Conservation (phyloP, 2,797 vertebrate genomes). For the Platalea minor region DNA sequence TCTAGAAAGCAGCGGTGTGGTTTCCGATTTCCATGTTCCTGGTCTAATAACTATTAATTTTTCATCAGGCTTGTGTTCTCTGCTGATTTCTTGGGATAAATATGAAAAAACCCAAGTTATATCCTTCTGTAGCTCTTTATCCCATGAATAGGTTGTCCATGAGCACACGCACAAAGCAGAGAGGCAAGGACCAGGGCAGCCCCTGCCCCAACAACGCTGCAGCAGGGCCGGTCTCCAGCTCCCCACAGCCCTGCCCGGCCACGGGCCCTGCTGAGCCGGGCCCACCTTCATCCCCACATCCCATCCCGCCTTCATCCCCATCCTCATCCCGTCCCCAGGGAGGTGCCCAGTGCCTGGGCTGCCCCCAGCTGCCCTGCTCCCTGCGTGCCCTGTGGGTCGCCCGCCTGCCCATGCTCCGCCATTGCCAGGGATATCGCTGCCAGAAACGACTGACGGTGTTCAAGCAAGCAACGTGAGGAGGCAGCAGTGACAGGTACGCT, state of each 20-base stretch:
- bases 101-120: not conserved
- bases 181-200: not conserved
- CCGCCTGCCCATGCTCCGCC: not conserved
- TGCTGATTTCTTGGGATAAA: not conserved
- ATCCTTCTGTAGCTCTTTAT: not conserved
- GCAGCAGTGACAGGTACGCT: too few relatives aligned
- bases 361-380: not conserved
- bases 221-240: not conserved
- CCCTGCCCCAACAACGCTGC: not conserved
- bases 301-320: too few relatives aligned
- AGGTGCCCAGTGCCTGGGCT: not conserved
- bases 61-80: not conserved
- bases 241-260: not conserved
- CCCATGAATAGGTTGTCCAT: not conserved
- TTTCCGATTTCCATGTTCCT: not conserved
- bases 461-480: not conserved
- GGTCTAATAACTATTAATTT: not conserved
- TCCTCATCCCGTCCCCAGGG: not conserved
- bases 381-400: rapidly evolving
- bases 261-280: not conserved
- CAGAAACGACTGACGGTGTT: not conserved
- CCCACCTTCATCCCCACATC: not conserved
- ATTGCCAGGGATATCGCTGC: not conserved
- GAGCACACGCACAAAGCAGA: not conserved
- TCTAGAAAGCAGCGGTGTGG: not conserved